A percentile compares a stretch with the other conserved stretches of the same genome.
These are phyloP conservation scores for Drosophila putrida DNA, from an alignment of 2,888 invertebrate species.

Conservation along the genomic window DNA sequence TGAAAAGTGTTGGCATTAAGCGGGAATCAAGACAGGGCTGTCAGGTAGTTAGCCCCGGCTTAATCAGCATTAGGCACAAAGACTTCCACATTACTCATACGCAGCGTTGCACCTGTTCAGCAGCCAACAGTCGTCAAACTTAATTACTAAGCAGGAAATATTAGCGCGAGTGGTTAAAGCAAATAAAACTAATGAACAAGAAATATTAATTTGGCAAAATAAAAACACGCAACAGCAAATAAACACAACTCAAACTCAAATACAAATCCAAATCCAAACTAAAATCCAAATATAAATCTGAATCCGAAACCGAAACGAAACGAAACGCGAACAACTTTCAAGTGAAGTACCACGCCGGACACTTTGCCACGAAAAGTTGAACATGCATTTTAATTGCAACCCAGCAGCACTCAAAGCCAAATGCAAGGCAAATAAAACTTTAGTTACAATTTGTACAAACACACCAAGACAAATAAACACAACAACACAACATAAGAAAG, in stretches of 20 bases:
- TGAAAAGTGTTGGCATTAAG: slow-evolving; percentile 74
- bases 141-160: slow-evolving; percentile 78
- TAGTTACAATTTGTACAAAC: slow-evolving; percentile 71
- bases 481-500: slow-evolving; percentile 38
- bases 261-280: neutral
- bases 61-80: slow-evolving; percentile 23
- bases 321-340: slow-evolving; percentile 56
- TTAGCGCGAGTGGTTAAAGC: slow-evolving; percentile 61
- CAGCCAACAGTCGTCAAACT: slow-evolving; percentile 36
- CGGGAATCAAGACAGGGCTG: slow-evolving; percentile 36
- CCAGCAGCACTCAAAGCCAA: slow-evolving; percentile 45
- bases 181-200: slow-evolving; percentile 79
- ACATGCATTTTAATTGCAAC: slow-evolving; percentile 78
- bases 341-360: slow-evolving; percentile 51
- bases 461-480: slow-evolving; percentile 5
- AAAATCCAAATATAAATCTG: slow-evolving; percentile 6
- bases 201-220: slow-evolving; percentile 70
- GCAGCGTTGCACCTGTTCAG: slow-evolving; percentile 66
- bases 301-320: slow-evolving; percentile 12
- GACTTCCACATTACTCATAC: slow-evolving; percentile 64
- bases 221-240: slow-evolving; percentile 51
- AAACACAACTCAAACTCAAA: slow-evolving; percentile 5
- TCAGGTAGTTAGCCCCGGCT: slow-evolving; percentile 31
- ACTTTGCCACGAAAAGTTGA: slow-evolving; percentile 73
- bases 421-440: slow-evolving; percentile 68